Evolutionary conservation across 2,797 vertebrate genomes (phyloP).

Genomic region (Podarcis siculus): DNA sequence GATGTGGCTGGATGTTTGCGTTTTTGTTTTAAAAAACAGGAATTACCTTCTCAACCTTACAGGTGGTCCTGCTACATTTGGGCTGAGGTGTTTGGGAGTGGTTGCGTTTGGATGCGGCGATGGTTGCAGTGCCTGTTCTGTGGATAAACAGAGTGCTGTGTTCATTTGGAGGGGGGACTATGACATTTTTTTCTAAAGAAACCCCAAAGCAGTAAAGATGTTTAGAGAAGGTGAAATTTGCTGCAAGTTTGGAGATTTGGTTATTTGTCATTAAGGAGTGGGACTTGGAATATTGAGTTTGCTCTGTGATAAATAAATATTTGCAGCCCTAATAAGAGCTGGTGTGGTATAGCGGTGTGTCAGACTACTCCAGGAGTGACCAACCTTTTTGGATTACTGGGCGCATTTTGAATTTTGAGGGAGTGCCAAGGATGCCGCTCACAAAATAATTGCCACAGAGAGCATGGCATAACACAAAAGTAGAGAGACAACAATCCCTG

Average conservation of each 20-base stretch:
- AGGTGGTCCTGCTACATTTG: background rate
- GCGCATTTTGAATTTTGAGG: too few relatives aligned
- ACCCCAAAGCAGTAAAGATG: background rate
- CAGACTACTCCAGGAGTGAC: too few relatives aligned
- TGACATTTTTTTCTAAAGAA: background rate
- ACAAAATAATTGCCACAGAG: too few relatives aligned
- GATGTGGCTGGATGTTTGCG: background rate
- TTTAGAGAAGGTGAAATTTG: background rate
- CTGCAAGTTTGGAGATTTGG: background rate
- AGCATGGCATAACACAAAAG: too few relatives aligned
- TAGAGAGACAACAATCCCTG: too few relatives aligned
- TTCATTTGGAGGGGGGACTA: background rate
- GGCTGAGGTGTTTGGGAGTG: accelerated
- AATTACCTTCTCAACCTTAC: constrained; percentile 6
- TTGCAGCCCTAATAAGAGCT: too few relatives aligned
- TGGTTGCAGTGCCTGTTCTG: background rate
- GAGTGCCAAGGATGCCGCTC: too few relatives aligned
- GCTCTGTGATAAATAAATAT: background rate
- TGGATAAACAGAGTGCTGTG: constrained; percentile 1
- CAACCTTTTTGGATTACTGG: too few relatives aligned
- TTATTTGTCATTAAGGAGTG: background rate
- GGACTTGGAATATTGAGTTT: background rate
- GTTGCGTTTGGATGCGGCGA: background rate
- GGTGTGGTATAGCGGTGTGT: too few relatives aligned
- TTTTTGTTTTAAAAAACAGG: background rate